Evolutionary conservation across 2,888 invertebrate genomes (phyloP), one percentile per base, ranked within the genome.

Genomic region (Lasioglossum lativentre): DNA sequence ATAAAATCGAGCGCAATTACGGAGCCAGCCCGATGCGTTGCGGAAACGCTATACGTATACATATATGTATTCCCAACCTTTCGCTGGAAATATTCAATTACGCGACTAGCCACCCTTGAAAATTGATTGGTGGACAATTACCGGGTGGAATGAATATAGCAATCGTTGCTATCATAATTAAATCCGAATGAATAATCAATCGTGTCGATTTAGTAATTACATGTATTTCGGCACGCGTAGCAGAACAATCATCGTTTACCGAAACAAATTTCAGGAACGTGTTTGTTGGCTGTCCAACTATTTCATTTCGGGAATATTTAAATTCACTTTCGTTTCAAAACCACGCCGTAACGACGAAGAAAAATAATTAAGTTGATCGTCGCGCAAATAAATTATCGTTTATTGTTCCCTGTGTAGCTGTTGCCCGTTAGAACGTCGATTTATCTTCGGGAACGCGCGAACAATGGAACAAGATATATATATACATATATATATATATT

Each of bases 71-170:
- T 73, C 23, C 45, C 52, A 27, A 30, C 16, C 63, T 75, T 38
- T 72, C 78, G 77, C 30, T 45, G 78, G 72, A 75, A 87, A 88
- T 78, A 80, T 88, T 85, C 88, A 79, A 82, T 85, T 82, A 77
- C 47, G 47, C 34, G 71, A 77, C 68, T 80, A 52, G 68, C 52
- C 59, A 84, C 27, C 74, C 77, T 78, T 84, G 84, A 78, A 84
- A 83, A 84, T 84, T 78, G 83, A 83, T 86, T 86, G 83, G 80
- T 78, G 80, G 45, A 80, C 79, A 86, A 87, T 87, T 79, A 82
- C 79, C 38, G 68, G 23, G 30, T 42, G n/a, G 78, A 78, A 86
- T 75, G 83, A 86, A 87, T 86, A 83, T 77, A 73, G 73, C 83
- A 59, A 30, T 74, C 45, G 5, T 56, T 52, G 68, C 68, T 68